Conservation (phyloP, 2,888 invertebrate species). For the Agrotis segetum region DNA sequence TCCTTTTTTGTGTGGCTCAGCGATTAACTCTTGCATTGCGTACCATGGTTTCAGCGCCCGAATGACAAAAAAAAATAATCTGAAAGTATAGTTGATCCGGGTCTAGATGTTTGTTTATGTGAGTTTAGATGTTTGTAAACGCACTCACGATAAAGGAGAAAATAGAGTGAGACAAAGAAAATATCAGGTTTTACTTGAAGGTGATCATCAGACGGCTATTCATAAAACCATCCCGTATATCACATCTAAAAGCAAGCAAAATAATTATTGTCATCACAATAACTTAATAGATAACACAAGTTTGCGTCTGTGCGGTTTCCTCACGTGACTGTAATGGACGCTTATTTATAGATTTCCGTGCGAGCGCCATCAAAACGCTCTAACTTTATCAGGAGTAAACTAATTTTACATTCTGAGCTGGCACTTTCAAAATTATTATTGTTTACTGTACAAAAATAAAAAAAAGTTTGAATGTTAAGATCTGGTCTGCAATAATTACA, state of each 20-base stretch:
- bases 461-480: constrained; percentile 1
- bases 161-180: too few species aligned
- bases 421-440: constrained; percentile 24
- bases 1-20: too few species aligned
- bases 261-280: constrained; percentile 73
- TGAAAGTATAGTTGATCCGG: too few species aligned
- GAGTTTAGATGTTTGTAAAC: too few species aligned
- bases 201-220: background rate
- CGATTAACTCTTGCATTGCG: too few species aligned
- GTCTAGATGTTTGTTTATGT: too few species aligned
- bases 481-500: background rate
- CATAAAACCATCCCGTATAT: constrained; percentile 33
- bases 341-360: constrained; percentile 49
- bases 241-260: constrained; percentile 19
- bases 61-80: too few species aligned
- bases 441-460: background rate
- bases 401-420: constrained; percentile 8
- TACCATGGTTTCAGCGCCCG: too few species aligned
- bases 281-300: constrained; percentile 73
- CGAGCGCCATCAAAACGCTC: constrained; percentile 13
- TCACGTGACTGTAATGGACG: constrained; percentile 50
- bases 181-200: too few species aligned
- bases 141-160: too few species aligned
- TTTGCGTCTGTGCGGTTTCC: constrained; percentile 69
- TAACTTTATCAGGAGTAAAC: constrained; percentile 11